A percentile compares a stretch with the other conserved stretches of the same genome.
phyloP scores from a whole-genome alignment of 92 coral and sea anemone genomes.

The Siderastrea radians region DNA sequence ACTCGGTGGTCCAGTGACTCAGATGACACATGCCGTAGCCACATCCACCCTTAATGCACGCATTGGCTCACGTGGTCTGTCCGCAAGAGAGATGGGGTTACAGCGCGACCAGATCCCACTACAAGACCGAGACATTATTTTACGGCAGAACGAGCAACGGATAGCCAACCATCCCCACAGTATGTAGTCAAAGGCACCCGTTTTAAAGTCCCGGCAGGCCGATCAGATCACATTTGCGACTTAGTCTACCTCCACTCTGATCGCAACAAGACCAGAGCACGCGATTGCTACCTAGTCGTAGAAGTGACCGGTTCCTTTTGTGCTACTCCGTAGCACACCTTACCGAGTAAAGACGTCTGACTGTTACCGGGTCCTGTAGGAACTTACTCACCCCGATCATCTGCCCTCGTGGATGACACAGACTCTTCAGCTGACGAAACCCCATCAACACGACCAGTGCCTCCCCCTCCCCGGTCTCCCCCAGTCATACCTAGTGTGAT shows the following conservation, averaged over 20 bases:
- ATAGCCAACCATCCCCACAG: slow-evolving; percentile 52
- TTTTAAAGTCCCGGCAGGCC: background rate
- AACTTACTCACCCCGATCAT: background rate
- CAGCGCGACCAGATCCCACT: slow-evolving; percentile 54
- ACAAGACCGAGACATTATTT: slow-evolving; percentile 38
- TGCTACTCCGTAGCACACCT: slow-evolving; percentile 25
- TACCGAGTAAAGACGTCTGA: slow-evolving; percentile 28
- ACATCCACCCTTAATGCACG: slow-evolving; percentile 51
- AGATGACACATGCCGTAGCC: too few relatives aligned
- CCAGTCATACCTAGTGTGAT: too few relatives aligned
- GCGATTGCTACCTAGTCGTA: slow-evolving; percentile 7
- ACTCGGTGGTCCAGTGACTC: too few relatives aligned
- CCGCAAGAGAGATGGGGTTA: slow-evolving; percentile 52
- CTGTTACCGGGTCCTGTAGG: slow-evolving; percentile 4
- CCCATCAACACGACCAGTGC: background rate
- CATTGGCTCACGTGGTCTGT: slow-evolving; percentile 43
- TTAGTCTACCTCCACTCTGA: slow-evolving; percentile 45
- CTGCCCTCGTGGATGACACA: background rate
- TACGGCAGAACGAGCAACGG: slow-evolving; percentile 32
- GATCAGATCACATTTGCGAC: slow-evolving; percentile 21
- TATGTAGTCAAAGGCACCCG: slow-evolving; percentile 22
- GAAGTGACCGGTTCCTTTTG: background rate
- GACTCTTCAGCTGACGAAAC: background rate
- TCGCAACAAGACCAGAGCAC: slow-evolving; percentile 36
- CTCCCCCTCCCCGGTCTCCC: too few relatives aligned